Evolutionary conservation across 1,140 invertebrate genomes (phyloP).

Genomic region (Dermatophagoides farinae): DNA sequence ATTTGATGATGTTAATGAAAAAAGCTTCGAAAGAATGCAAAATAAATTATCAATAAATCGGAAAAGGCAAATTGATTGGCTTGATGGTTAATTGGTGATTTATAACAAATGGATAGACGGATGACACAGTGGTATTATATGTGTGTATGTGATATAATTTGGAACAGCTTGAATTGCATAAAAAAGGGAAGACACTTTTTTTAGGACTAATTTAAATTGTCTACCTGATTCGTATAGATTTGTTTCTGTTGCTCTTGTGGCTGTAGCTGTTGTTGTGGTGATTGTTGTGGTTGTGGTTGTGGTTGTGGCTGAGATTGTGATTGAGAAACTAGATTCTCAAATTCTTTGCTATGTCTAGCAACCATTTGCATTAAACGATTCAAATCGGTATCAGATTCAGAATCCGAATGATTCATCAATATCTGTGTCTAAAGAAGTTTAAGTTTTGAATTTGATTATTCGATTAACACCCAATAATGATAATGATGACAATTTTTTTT

Average conservation of each 20-base stretch:
- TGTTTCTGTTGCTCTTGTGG: neutral
- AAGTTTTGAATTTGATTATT: too few relatives aligned
- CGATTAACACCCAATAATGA: too few relatives aligned
- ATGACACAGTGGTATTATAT: too few relatives aligned
- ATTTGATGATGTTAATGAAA: too few relatives aligned
- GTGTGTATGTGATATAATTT: too few relatives aligned
- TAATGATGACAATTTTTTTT: too few relatives aligned
- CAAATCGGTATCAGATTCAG: constrained; percentile 21
- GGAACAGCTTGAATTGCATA: too few relatives aligned
- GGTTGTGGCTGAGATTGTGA: constrained; percentile 23
- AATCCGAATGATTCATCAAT: constrained; percentile 16
- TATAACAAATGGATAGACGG: too few relatives aligned
- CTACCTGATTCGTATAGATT: neutral
- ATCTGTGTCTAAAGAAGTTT: neutral
- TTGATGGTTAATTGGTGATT: too few relatives aligned
- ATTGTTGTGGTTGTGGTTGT: constrained; percentile 20
- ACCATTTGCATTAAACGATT: constrained; percentile 20
- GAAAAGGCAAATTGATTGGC: too few relatives aligned
- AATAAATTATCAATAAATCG: too few relatives aligned
- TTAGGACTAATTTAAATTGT: neutral
- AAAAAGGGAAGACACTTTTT: neutral
- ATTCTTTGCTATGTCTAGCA: constrained; percentile 18
- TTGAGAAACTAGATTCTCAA: constrained; percentile 14
- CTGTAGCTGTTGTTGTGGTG: neutral
- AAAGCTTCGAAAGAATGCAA: too few relatives aligned